phyloP scores from a whole-genome alignment of 1,140 invertebrate species.

The Lanistes nyassanus region DNA sequence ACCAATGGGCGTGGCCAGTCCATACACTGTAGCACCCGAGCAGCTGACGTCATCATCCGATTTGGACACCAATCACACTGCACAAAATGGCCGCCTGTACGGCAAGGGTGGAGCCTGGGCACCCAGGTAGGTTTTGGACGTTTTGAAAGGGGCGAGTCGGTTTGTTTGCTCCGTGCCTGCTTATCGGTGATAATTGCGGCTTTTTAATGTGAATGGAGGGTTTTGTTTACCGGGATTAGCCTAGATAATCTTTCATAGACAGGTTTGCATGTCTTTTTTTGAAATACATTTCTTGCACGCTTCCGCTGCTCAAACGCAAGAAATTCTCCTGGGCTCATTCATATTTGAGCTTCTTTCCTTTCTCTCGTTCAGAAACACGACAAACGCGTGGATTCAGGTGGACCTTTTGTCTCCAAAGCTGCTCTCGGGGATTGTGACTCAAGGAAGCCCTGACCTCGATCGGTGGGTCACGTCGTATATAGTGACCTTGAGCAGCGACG shows the following conservation, averaged over 20 bases:
- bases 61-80: slow-evolving; percentile 19
- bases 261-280: no score
- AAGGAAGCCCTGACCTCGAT: slow-evolving; percentile 61
- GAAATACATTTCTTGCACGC: no score
- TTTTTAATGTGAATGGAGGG: no score
- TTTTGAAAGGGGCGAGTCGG: no score
- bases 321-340: no score
- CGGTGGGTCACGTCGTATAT: slow-evolving; percentile 80
- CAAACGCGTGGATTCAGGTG: slow-evolving; percentile 53
- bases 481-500: slow-evolving; percentile 65
- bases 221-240: no score
- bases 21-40: slow-evolving; percentile 35
- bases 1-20: slow-evolving; percentile 45
- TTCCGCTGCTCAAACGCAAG: no score
- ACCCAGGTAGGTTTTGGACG: slow-evolving; percentile 44
- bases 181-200: no score
- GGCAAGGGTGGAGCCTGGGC: slow-evolving; percentile 33
- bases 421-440: slow-evolving; percentile 79
- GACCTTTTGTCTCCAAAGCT: slow-evolving; percentile 78
- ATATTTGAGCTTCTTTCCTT: no score
- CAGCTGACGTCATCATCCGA: slow-evolving; percentile 46
- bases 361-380: slow-evolving; percentile 19
- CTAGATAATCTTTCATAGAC: no score
- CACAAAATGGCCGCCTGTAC: slow-evolving; percentile 44
- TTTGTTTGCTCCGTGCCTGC: no score